Evolutionary conservation across 2,797 vertebrate species (phyloP).

Genomic region (Channa striata): DNA sequence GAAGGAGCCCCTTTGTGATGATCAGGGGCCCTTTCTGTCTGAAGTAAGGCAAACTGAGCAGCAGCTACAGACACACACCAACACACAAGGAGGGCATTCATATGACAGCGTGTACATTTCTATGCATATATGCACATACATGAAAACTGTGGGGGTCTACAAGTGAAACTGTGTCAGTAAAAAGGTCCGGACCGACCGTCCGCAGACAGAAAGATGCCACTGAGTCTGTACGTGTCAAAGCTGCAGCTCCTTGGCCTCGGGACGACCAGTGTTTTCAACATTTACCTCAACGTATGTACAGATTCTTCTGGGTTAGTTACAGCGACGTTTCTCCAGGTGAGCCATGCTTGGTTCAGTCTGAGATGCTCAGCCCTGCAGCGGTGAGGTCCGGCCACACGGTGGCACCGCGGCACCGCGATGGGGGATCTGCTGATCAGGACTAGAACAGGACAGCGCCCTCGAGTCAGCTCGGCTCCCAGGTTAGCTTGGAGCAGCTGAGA

Average conservation of each 20-base stretch:
- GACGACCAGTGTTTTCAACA: constrained; percentile 78
- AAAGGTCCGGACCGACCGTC: constrained; percentile 34
- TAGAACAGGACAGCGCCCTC: constrained; percentile 43
- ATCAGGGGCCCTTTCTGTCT: constrained; percentile 8
- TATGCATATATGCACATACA: constrained; percentile 42
- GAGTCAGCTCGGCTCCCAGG: constrained; percentile 34
- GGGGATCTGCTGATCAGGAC: constrained; percentile 41
- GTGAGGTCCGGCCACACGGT: constrained; percentile 63
- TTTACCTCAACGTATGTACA: constrained; percentile 75
- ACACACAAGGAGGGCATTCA: constrained; percentile 57
- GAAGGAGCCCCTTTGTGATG: neutral
- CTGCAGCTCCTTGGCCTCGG: constrained; percentile 66
- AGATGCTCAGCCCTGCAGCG: constrained; percentile 57
- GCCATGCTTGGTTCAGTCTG: constrained; percentile 3
- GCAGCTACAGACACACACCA: constrained; percentile 26
- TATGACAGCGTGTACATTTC: constrained; percentile 57
- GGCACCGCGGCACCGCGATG: constrained; percentile 58
- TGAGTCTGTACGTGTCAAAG: constrained; percentile 55
- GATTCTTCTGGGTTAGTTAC: constrained; percentile 64
- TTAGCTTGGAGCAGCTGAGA: constrained; percentile 66
- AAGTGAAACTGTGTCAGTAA: constrained; percentile 30
- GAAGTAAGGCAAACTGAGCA: constrained; percentile 75
- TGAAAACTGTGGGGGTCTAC: constrained; percentile 19
- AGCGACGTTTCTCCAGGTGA: constrained; percentile 29
- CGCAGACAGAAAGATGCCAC: constrained; percentile 46